Percentiles rank a stretch among this genome's conserved stretches.
phyloP scores from a whole-genome alignment of 1,140 invertebrate species.

The Drosophila athabasca region DNA sequence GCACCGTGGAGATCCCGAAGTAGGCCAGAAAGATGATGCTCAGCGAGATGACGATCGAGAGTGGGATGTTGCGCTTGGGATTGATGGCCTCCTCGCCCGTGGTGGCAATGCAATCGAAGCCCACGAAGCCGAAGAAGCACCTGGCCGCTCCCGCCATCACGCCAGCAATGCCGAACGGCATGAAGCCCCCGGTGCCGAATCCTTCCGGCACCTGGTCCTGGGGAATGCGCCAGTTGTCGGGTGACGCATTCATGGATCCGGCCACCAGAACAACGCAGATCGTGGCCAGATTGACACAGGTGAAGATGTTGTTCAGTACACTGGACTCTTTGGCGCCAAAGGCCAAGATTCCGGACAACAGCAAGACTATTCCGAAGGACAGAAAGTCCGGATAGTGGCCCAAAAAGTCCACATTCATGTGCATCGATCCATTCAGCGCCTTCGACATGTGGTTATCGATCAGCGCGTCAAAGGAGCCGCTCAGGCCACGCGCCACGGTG shows the following conservation, averaged over 20 bases:
- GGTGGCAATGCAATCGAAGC: slow-evolving; percentile 95
- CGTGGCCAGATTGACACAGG: slow-evolving; percentile 92
- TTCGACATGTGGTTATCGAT: slow-evolving; percentile 89
- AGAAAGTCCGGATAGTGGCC: slow-evolving; percentile 93
- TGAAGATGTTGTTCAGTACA: slow-evolving; percentile 95
- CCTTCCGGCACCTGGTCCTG: slow-evolving; percentile 85
- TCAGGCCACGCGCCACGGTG: slow-evolving; percentile 95
- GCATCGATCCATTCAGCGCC: slow-evolving; percentile 87
- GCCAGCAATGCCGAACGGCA: slow-evolving; percentile 92
- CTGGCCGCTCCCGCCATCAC: slow-evolving; percentile 93
- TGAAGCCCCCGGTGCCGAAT: slow-evolving; percentile 90
- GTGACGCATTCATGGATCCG: slow-evolving; percentile 90
- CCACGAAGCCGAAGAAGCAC: slow-evolving; percentile 96
- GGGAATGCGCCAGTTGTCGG: slow-evolving; percentile 88
- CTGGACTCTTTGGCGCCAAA: slow-evolving; percentile 95
- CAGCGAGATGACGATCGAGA: slow-evolving; percentile 93
- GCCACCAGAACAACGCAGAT: slow-evolving; percentile 93
- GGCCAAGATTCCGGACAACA: slow-evolving; percentile 89
- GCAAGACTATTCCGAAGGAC: slow-evolving; percentile 88
- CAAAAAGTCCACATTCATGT: slow-evolving; percentile 89
- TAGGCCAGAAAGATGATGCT: slow-evolving; percentile 92
- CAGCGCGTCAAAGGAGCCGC: slow-evolving; percentile 94
- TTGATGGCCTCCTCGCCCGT: slow-evolving; percentile 94
- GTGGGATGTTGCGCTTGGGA: slow-evolving; percentile 93
- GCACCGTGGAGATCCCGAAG: slow-evolving; percentile 92